A percentile compares a stretch with the other conserved stretches of the same genome.
Conservation (phyloP, 2,797 vertebrate species). For the Tachyglossus aculeatus region DNA sequence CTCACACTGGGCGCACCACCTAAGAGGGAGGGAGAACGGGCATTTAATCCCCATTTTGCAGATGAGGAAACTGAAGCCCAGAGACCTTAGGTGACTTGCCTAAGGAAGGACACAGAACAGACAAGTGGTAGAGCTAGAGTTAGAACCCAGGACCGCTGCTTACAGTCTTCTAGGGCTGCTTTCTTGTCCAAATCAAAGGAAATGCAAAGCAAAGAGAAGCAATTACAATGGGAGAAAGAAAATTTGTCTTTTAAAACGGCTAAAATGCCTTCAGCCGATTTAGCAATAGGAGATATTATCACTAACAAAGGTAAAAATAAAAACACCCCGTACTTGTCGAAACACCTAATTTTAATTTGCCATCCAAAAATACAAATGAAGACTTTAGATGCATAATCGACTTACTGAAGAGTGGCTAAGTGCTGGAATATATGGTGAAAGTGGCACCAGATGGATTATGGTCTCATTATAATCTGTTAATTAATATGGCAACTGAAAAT, state of each 20-base stretch:
- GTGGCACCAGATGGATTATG: slow-evolving; percentile 23
- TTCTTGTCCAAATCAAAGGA: neutral
- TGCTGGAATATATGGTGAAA: slow-evolving; percentile 23
- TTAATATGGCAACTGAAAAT: slow-evolving; percentile 21
- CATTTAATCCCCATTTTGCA: too few species aligned
- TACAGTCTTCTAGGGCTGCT: too few species aligned
- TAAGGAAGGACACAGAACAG: neutral
- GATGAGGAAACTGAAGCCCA: too few species aligned
- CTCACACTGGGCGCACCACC: too few species aligned
- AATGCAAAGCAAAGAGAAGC: neutral
- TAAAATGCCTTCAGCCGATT: neutral
- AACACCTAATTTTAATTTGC: neutral
- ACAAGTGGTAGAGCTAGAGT: neutral
- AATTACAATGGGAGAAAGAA: neutral
- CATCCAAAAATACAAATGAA: neutral
- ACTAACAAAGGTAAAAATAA: too few species aligned
- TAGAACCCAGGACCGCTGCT: neutral
- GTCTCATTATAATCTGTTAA: slow-evolving; percentile 53
- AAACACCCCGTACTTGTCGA: too few species aligned
- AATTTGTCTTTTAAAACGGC: neutral
- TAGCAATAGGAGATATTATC: neutral
- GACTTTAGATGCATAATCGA: slow-evolving; percentile 1
- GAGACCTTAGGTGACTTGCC: neutral
- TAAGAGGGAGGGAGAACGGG: too few species aligned
- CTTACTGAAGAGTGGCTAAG: neutral